Base-by-base conservation (phyloP, 2,113 vertebrate species). In the Dasyornis broadbenti region DNA sequence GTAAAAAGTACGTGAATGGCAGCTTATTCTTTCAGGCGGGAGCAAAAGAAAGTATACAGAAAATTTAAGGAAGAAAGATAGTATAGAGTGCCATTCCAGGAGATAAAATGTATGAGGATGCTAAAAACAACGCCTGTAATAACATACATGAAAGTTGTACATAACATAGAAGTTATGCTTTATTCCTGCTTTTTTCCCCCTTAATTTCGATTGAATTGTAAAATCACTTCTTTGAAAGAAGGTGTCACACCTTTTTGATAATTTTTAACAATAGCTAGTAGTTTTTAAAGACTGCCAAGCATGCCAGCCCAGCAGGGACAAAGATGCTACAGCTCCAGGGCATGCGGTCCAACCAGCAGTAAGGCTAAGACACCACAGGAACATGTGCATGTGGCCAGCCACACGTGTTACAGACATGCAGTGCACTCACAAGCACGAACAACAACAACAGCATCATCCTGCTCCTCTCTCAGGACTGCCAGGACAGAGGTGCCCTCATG, bases 301-400 rank as follows among this genome's bases (percentile, higher is more conserved):
- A 6, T 31, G 3, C 2, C 6, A 86, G 13, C 5, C 18, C 30
- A 37, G 24, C 3, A 56, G 9, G 1, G 9, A 4, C 14, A 76
- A 71, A 31, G 20, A 47, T 59, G 14, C 3, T 35, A 28, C 49
- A 53, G 24, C 6, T 76, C 13, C 28, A 13, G 35, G n/a, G 33
- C 15, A 11, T 0, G 0, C 33, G 1, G 9, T n/a, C 16, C 45
- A 79, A n/a, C 2, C 28, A 50, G 24, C 4, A 39, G 16, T 23
- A 66, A 44, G 31, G 16, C 18, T 63, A 21, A 57, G 21, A 39
- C 5, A 20, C 10, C 17, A 40, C 5, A 68, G 19, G 26, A 57
- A 23, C 3, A 24, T 16, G 20, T n/a, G 21, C 21, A 20, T 6
- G 3, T 17, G 33, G 6, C 30, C 21, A 30, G 26, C 6, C 37